phyloP scores from a whole-genome alignment of 2,888 invertebrate genomes.

The Hydrotaea cyrtoneurina region DNA sequence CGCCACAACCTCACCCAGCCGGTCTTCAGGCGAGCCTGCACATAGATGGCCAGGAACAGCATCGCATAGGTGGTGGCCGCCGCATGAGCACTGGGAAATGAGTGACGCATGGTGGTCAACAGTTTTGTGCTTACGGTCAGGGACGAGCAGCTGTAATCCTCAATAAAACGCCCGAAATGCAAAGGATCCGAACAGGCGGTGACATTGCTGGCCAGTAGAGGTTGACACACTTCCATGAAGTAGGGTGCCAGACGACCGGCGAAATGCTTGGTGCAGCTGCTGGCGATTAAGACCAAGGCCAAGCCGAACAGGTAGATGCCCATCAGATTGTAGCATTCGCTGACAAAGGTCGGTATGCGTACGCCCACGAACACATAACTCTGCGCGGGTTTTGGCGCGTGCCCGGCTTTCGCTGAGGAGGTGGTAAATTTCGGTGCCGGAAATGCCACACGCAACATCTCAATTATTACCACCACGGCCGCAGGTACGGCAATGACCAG shows the following conservation, averaged over 20 bases:
- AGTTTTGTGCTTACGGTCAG: conserved; percentile 71
- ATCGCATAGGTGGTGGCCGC: conserved; percentile 73
- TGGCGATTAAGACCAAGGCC: conserved; percentile 71
- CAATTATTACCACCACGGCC: conserved; percentile 72
- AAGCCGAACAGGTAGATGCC: conserved; percentile 76
- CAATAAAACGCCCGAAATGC: conserved; percentile 67
- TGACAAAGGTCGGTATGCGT: conserved; percentile 74
- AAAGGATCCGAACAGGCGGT: conserved; percentile 56
- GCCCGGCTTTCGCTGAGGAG: background rate
- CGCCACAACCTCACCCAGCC: conserved; percentile 71
- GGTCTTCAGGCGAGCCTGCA: conserved; percentile 73
- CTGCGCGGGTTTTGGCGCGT: conserved; percentile 67
- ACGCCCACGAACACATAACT: conserved; percentile 73
- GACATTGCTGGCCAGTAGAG: conserved; percentile 60
- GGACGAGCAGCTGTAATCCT: conserved; percentile 72
- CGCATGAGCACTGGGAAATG: conserved; percentile 74
- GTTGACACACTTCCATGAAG: conserved; percentile 75
- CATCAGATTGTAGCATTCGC: conserved; percentile 75
- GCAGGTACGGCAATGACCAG: conserved; percentile 73
- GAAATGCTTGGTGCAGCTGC: conserved; percentile 67
- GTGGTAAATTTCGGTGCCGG: conserved; percentile 43
- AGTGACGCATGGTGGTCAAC: conserved; percentile 72
- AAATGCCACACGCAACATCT: conserved; percentile 75
- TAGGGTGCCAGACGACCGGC: conserved; percentile 74
- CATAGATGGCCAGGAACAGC: conserved; percentile 73